phyloP scores from a whole-genome alignment of 2,113 vertebrate species.

The Amphiprion percula region DNA sequence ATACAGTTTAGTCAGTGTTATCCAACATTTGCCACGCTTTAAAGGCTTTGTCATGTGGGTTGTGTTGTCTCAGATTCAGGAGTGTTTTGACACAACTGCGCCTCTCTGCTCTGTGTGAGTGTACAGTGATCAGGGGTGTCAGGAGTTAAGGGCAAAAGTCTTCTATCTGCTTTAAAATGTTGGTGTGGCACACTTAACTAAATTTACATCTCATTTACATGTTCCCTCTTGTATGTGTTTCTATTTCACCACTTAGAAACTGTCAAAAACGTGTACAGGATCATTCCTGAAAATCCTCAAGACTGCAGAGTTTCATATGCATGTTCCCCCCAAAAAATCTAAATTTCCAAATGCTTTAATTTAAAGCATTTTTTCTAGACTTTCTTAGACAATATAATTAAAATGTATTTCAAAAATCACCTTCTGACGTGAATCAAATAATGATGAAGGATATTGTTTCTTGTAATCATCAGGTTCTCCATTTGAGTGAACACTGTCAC shows the following conservation, averaged over 20 bases:
- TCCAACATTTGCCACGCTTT: neutral
- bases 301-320: neutral
- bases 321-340: conserved; percentile 5
- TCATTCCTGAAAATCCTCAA: neutral
- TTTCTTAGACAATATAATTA: neutral
- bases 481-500: conserved; percentile 71
- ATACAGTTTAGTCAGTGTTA: neutral
- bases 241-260: conserved; percentile 9
- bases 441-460: neutral
- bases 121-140: conserved; percentile 9
- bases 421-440: neutral
- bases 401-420: neutral
- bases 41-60: neutral
- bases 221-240: conserved; percentile 6
- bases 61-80: conserved; percentile 8
- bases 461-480: conserved; percentile 44
- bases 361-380: neutral
- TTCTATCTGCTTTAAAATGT: conserved; percentile 36
- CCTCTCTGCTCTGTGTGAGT: neutral
- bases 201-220: conserved; percentile 33
- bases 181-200: conserved; percentile 22
- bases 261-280: neutral
- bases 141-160: conserved; percentile 14
- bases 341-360: neutral
- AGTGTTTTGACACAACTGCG: conserved; percentile 1